Conservation (phyloP, 1,140 invertebrate species). For the Trichoplusia ni region DNA sequence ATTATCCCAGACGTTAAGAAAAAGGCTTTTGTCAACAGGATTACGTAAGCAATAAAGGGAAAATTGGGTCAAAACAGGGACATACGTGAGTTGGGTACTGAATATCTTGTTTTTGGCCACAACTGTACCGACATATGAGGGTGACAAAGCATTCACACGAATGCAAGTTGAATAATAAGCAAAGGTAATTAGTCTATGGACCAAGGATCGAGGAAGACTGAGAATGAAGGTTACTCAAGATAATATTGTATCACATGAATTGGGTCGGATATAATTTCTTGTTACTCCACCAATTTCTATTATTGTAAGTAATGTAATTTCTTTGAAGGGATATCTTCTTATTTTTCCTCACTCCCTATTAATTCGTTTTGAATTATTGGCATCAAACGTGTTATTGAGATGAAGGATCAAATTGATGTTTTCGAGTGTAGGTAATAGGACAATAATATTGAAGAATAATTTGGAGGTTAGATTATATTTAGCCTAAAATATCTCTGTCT, state of each 20-base stretch:
- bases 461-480: too few relatives aligned
- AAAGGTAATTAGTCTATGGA: conserved; percentile 9
- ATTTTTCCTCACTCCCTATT: too few relatives aligned
- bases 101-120: conserved; percentile 15
- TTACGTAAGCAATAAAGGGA: conserved; percentile 34
- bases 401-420: too few relatives aligned
- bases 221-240: neutral
- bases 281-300: too few relatives aligned
- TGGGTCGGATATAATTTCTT: too few relatives aligned
- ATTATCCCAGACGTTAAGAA: conserved; percentile 16
- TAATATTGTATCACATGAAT: neutral
- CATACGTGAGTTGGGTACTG: conserved; percentile 16
- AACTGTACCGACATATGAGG: conserved; percentile 1
- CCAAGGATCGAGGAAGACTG: neutral
- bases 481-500: too few relatives aligned
- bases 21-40: conserved; percentile 36
- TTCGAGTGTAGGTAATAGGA: too few relatives aligned
- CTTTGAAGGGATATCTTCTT: too few relatives aligned
- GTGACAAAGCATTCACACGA: conserved; percentile 18
- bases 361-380: too few relatives aligned
- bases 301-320: too few relatives aligned
- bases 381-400: too few relatives aligned
- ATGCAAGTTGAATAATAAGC: conserved; percentile 12
- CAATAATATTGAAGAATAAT: too few relatives aligned
- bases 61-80: conserved; percentile 29